Evolutionary conservation across 1,140 invertebrate genomes (phyloP).

Genomic region (Liolophura sinensis): DNA sequence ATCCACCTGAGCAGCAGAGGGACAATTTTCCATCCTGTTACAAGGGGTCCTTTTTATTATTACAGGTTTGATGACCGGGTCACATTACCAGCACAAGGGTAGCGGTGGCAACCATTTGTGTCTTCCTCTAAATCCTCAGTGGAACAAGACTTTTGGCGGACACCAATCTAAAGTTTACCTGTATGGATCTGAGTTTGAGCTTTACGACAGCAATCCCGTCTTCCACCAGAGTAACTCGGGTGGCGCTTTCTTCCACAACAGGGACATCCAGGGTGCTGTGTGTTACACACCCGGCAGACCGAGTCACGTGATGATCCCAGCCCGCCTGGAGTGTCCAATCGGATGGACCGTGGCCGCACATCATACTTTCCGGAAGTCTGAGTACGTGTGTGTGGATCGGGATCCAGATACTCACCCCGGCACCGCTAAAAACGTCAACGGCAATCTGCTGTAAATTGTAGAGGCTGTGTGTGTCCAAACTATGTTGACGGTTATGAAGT

Average conservation of each 20-base stretch:
- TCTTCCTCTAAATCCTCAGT: slow-evolving; percentile 16
- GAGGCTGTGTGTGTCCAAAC: slow-evolving; percentile 13
- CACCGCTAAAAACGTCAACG: slow-evolving; percentile 8
- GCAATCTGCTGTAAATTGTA: slow-evolving; percentile 13
- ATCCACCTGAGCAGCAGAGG: too few relatives aligned
- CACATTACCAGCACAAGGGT: slow-evolving; percentile 3
- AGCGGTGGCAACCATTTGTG: slow-evolving; percentile 19
- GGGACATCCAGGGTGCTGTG: slow-evolving; percentile 20
- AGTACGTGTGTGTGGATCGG: slow-evolving; percentile 24
- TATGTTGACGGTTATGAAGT: slow-evolving; percentile 8
- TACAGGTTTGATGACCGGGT: slow-evolving; percentile 21
- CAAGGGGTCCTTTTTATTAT: too few relatives aligned
- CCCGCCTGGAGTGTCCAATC: slow-evolving; percentile 16
- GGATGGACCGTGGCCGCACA: slow-evolving; percentile 25
- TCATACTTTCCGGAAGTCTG: slow-evolving; percentile 1
- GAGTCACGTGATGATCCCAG: slow-evolving; percentile 30
- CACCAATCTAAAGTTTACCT: neutral
- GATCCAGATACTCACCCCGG: too few relatives aligned
- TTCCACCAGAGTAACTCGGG: neutral
- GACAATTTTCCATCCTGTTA: too few relatives aligned
- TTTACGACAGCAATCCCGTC: neutral
- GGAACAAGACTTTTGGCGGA: slow-evolving; percentile 4
- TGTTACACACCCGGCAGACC: slow-evolving; percentile 10
- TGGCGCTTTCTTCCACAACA: slow-evolving; percentile 6
- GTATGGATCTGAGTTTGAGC: slow-evolving; percentile 23